These are phyloP conservation scores for Morpho helenor DNA, from an alignment of 2,888 invertebrate genomes.

Conservation along the genomic window DNA sequence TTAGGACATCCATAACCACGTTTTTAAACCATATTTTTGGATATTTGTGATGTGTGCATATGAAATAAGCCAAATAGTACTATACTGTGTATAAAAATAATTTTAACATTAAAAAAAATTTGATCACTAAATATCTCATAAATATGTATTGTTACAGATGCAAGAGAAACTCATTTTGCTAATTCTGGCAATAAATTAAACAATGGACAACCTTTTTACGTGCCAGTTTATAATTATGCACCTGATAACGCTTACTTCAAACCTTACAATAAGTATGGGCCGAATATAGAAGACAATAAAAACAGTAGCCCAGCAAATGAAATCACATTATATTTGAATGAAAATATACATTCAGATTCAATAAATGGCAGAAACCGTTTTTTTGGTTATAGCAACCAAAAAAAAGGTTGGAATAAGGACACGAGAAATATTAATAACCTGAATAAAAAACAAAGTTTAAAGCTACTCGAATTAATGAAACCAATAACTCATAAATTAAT, in stretches of 20 bases:
- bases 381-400: constrained; percentile 5
- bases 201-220: constrained; percentile 39
- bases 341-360: neutral
- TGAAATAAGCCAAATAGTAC: too few species aligned
- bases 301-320: constrained; percentile 7
- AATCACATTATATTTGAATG: constrained; percentile 17
- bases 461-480: constrained; percentile 20
- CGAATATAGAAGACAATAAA: constrained; percentile 32
- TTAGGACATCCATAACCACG: too few species aligned
- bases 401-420: neutral
- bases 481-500: constrained; percentile 14
- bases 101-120: too few species aligned
- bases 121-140: too few species aligned
- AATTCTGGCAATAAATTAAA: constrained; percentile 6
- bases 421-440: neutral
- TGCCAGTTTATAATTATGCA: constrained; percentile 42
- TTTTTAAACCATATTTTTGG: too few species aligned
- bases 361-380: constrained; percentile 11
- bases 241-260: constrained; percentile 32
- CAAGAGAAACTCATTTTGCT: constrained; percentile 27
- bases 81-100: too few species aligned
- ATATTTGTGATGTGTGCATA: too few species aligned
- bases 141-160: constrained; percentile 30
- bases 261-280: constrained; percentile 42
- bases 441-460: constrained; percentile 11